Evolutionary conservation across 2,113 vertebrate species (phyloP), one percentile per base, ranked within the genome.

Genomic region (Garra rufa): DNA sequence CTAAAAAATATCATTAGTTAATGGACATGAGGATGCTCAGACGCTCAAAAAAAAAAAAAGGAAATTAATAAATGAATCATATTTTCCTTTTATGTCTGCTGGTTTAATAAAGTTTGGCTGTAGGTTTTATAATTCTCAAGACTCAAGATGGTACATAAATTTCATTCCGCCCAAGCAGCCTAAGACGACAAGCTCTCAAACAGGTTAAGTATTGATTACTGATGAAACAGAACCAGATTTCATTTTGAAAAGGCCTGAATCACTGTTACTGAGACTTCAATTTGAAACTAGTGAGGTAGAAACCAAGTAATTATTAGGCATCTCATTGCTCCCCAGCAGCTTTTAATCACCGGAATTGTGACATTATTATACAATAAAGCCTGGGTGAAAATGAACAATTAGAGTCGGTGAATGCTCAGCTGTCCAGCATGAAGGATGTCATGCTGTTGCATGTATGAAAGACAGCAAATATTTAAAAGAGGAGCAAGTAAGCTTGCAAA

Each of bases 301-400:
- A 83, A 79, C 7, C 34, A 79, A 70, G 55, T 71, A 41, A 86
- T 84, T 78, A 82, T 63, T 67, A 71, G 44, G 11, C 38, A 59
- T 74, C 52, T 55, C 43, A 61, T 52, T 79, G 75, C 82, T 79
- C 76, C 28, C 30, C 11, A 44, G 73, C 28, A 48, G 70, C 5
- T 24, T 69, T 38, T 85, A 59, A 84, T 79, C 76, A 55, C 73
- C 38, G n/a, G 50, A 83, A 81, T 44, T 63, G 75, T 44, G 73
- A 57, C 65, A 75, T 46, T 24, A 34, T 57, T 30, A 63, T 21
- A 57, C 41, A 82, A 71, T 44, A 61, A 76, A 57, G 38, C 21
- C 84, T 71, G 43, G 71, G 70, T 28, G 75, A 52, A 89, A 88
- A 48, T 41, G 48, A 85, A 61, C 19, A 70, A 76, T 75, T 76